Percentiles rank a stretch among this genome's conserved stretches.
These are phyloP conservation scores for Zosterops pallidus DNA, from an alignment of 2,113 vertebrate species.

Conservation along the genomic window DNA sequence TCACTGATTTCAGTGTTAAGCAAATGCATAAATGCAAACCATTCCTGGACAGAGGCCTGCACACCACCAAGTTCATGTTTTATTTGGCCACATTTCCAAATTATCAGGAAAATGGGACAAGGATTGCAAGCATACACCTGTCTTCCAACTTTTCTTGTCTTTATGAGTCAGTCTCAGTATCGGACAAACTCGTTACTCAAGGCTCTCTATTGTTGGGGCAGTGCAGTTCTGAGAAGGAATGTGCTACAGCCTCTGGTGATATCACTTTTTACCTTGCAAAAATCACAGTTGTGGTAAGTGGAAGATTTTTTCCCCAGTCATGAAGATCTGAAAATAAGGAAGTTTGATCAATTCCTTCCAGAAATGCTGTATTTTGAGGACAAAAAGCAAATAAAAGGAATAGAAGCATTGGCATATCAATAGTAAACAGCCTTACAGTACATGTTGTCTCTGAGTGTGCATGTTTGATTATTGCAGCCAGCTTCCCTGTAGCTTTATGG, in stretches of 20 bases:
- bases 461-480: background rate
- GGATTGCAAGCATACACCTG: background rate
- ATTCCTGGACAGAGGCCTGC: background rate
- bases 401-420: background rate
- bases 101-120: background rate
- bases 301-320: rapidly evolving
- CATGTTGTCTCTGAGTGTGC: background rate
- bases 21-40: background rate
- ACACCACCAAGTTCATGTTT: background rate
- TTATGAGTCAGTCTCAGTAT: background rate
- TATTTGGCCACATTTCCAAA: background rate
- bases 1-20: background rate
- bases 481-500: background rate
- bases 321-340: background rate
- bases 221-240: background rate
- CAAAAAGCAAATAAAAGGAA: background rate
- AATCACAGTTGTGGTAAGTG: rapidly evolving
- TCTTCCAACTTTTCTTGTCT: background rate
- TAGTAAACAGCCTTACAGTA: background rate
- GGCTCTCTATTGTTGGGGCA: background rate
- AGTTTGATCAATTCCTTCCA: background rate
- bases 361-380: background rate
- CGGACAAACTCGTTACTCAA: background rate
- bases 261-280: background rate
- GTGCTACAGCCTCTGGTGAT: background rate